Evolutionary conservation across 2,888 invertebrate species (phyloP).

Genomic region (Lochmaea crataegi): DNA sequence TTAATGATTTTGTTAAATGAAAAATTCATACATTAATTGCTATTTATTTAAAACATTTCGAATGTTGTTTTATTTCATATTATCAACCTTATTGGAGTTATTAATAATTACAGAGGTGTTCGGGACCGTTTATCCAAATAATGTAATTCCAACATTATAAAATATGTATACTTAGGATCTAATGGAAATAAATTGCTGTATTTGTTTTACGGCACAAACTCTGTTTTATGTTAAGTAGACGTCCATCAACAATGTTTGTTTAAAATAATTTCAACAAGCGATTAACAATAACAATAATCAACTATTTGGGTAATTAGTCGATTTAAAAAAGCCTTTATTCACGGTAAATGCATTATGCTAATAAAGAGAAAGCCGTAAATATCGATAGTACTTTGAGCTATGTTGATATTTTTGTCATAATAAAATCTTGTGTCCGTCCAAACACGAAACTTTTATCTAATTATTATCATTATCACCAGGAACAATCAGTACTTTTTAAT

Average conservation of each 20-base stretch:
- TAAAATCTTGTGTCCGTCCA: too few relatives aligned
- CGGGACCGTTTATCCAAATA: constrained; percentile 26
- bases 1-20: constrained; percentile 7
- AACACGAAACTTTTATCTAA: too few relatives aligned
- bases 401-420: too few relatives aligned
- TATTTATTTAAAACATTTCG: constrained; percentile 24
- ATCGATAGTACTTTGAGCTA: too few relatives aligned
- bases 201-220: constrained; percentile 20
- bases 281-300: too few relatives aligned
- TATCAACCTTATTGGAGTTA: constrained; percentile 21
- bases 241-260: not conserved
- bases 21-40: constrained; percentile 12
- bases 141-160: constrained; percentile 20
- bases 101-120: constrained; percentile 25
- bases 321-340: too few relatives aligned
- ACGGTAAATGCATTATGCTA: too few relatives aligned
- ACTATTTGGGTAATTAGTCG: too few relatives aligned
- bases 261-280: too few relatives aligned
- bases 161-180: constrained; percentile 25
- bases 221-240: constrained; percentile 12
- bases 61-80: constrained; percentile 15
- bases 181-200: constrained; percentile 25
- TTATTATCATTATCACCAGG: too few relatives aligned
- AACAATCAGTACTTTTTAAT: too few relatives aligned
- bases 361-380: too few relatives aligned